Evolutionary conservation across 2,888 invertebrate genomes (phyloP), one percentile per base, ranked within the genome.

Genomic region (Ophraella communa): DNA sequence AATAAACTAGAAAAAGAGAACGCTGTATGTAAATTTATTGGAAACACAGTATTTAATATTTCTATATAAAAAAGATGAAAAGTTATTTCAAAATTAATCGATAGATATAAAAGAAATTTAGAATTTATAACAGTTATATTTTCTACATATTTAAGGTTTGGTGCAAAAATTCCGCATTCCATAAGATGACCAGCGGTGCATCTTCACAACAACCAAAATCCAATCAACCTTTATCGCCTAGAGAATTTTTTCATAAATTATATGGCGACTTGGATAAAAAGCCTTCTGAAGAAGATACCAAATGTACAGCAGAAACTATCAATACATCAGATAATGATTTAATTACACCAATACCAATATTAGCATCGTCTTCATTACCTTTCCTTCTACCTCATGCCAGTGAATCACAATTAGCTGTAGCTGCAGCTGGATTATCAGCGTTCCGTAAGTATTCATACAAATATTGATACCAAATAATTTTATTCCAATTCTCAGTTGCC

Each of bases 191-290:
- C 35, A 65, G 60, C 55, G 59, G 30, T 35, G 55, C 57, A 2
- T 24, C 65, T 27, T 21, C 61, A n/a, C 54, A 72, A 27, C 75
- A 73, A 64, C 70, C 74, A 49, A 79, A 76, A 71, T 59, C 71
- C 17, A 73, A 72, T 17, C 81, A 83, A 65, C 92, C 92, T 0
- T 92, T 92, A 8, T 91, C 92, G 0, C 93, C 93, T 61, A 85
- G 92, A 24, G 89, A 91, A 75, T 93, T 93, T 80, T 93, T 93
- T 78, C 91, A 91, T 54, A 85, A 91, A 61, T 84, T 93, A 42
- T 93, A 93, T 76, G 93, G 92, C 0, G 89, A 92, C 74, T 83
- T 92, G n/a, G 92, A 92, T 3, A 42, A 42, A 2, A 51, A 69
- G 24, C 5, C 45, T 14, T 8, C 39, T 8, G 57, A 64, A 60